phyloP scores from a whole-genome alignment of 1,140 invertebrate genomes.

The Metaphire vulgaris region DNA sequence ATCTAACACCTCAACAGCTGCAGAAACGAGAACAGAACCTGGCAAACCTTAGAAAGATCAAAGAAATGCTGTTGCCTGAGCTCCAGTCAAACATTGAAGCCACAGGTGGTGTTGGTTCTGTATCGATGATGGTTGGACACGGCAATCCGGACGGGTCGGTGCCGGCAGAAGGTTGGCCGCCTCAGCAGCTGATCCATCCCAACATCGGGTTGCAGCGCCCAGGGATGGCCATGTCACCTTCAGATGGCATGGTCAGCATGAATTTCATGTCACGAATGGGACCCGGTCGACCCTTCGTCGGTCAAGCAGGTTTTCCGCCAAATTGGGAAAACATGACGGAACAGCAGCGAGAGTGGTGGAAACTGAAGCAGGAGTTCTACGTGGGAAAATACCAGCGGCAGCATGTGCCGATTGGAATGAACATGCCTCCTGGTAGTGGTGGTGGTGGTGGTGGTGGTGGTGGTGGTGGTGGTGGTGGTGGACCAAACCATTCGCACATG shows the following conservation, averaged over 20 bases:
- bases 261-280: slow-evolving; percentile 4
- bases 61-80: slow-evolving; percentile 83
- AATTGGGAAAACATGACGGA: slow-evolving; percentile 40
- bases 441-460: not conserved
- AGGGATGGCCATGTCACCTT: not conserved
- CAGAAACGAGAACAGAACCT: slow-evolving; percentile 86
- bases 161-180: not conserved
- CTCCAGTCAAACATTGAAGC: not conserved
- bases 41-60: slow-evolving; percentile 83
- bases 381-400: slow-evolving; percentile 43
- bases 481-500: not conserved
- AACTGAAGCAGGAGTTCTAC: slow-evolving; percentile 62
- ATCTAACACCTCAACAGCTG: slow-evolving; percentile 88
- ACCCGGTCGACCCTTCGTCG: not conserved
- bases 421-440: not conserved
- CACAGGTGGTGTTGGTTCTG: too few species aligned
- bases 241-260: not conserved
- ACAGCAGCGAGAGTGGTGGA: slow-evolving; percentile 66
- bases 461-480: not conserved
- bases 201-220: not conserved
- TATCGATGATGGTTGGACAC: not conserved
- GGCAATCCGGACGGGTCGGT: not conserved
- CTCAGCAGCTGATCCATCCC: not conserved
- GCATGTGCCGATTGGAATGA: slow-evolving; percentile 26
- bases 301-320: slow-evolving; percentile 15